Conservation (phyloP, 1,140 invertebrate species). For the Lordiphosa clarofinis region DNA sequence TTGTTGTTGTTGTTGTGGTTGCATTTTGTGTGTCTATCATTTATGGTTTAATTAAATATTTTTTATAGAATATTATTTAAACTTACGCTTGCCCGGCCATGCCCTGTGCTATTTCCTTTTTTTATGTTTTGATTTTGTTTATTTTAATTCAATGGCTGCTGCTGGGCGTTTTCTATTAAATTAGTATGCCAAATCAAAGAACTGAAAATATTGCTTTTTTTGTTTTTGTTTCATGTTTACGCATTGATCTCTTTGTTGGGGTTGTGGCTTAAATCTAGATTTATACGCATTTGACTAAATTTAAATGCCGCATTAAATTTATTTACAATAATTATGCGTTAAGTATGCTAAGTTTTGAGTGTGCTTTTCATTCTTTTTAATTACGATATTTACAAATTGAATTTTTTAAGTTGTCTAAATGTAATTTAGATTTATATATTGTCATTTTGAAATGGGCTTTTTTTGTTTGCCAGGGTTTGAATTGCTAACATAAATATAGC, state of each 20-base stretch:
- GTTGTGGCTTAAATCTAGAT: conserved; percentile 1
- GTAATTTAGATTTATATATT: too few relatives aligned
- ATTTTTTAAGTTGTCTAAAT: too few relatives aligned
- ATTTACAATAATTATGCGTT: conserved; percentile 25
- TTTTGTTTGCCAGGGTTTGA: too few relatives aligned
- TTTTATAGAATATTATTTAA: conserved; percentile 56
- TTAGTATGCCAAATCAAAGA: conserved; percentile 43
- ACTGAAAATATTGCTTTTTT: conserved; percentile 38
- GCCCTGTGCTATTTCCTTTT: conserved; percentile 16
- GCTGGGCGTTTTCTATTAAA: conserved; percentile 31
- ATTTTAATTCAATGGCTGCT: conserved; percentile 23
- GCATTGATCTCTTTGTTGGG: conserved; percentile 1
- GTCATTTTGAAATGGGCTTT: too few relatives aligned
- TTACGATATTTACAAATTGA: too few relatives aligned
- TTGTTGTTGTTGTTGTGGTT: conserved; percentile 46
- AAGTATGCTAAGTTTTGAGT: too few relatives aligned
- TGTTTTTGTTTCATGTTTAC: conserved; percentile 18
- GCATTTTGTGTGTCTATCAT: conserved; percentile 30
- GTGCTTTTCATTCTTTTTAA: too few relatives aligned
- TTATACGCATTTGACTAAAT: conserved; percentile 33
- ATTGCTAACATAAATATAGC: too few relatives aligned
- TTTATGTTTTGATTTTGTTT: conserved; percentile 56
- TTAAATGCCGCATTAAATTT: conserved; percentile 27
- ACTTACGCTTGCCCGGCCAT: conserved; percentile 31
- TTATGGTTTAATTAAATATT: conserved; percentile 57